A percentile compares a stretch with the other conserved stretches of the same genome.
These are phyloP conservation scores for Alethe castanea DNA, from an alignment of 2,113 vertebrate genomes.

Conservation along the genomic window DNA sequence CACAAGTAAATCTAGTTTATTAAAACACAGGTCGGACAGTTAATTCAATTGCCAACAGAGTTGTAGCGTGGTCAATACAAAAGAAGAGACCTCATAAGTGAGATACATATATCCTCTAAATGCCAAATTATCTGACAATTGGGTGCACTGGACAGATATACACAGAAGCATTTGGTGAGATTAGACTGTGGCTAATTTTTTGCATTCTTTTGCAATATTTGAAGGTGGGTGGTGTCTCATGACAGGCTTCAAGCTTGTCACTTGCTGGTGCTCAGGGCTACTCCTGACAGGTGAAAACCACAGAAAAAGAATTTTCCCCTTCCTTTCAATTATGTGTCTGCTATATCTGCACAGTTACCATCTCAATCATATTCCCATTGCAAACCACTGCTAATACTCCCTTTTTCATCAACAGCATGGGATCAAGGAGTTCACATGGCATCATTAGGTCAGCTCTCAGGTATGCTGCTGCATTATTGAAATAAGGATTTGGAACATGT, in stretches of 20 bases:
- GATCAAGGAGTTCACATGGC: neutral
- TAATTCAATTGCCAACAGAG: neutral
- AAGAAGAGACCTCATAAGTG: neutral
- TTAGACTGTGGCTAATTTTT: neutral
- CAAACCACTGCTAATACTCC: neutral
- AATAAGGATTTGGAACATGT: neutral
- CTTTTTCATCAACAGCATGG: neutral
- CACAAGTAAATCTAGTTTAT: constrained; percentile 35
- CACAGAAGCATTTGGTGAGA: neutral
- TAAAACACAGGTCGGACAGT: constrained; percentile 6
- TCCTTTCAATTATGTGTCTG: neutral
- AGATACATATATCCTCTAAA: neutral
- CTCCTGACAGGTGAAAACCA: neutral
- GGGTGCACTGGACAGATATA: neutral
- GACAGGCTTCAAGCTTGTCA: neutral
- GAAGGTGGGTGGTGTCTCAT: neutral
- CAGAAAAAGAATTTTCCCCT: neutral
- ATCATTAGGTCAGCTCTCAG: neutral
- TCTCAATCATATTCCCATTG: neutral
- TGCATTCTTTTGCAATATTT: neutral
- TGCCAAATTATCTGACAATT: neutral
- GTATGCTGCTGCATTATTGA: neutral
- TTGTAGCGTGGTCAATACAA: neutral
- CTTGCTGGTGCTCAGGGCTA: neutral
- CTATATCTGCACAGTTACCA: neutral